A percentile compares a stretch with the other conserved stretches of the same genome.
Conservation (phyloP, 2,888 invertebrate genomes). For the Yponomeuta plumbellus region DNA sequence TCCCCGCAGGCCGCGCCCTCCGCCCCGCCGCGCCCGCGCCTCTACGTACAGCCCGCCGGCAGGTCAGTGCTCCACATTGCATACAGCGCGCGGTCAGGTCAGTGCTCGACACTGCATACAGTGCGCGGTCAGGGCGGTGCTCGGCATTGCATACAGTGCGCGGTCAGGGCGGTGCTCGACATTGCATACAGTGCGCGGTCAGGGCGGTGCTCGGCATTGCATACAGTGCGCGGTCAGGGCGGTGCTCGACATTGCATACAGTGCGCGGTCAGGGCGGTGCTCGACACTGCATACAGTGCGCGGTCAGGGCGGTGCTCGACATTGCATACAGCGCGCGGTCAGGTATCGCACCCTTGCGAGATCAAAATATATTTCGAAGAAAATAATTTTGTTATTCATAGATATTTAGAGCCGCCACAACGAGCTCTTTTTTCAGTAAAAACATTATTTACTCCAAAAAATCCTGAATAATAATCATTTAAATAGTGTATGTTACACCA, state of each 20-base stretch:
- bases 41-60: constrained; percentile 76
- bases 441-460: no score
- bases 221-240: constrained; percentile 33
- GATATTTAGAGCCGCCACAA: no score
- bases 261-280: constrained; percentile 27
- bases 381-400: no score
- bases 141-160: constrained; percentile 36
- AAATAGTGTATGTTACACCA: no score
- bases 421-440: no score
- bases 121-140: constrained; percentile 27
- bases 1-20: constrained; percentile 78
- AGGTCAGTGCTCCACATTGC: constrained; percentile 22
- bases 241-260: constrained; percentile 83
- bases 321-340: constrained; percentile 33
- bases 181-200: constrained; percentile 76
- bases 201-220: constrained; percentile 23
- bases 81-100: constrained; percentile 32
- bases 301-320: constrained; percentile 25
- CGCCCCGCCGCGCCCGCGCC: constrained; percentile 66
- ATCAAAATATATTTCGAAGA: no score
- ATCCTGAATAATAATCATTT: no score
- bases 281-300: background rate
- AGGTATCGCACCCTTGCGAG: no score
- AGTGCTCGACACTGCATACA: constrained; percentile 83
- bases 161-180: constrained; percentile 65